Evolutionary conservation across 2,888 invertebrate genomes (phyloP).

Genomic region (Melinaea menophilus): DNA sequence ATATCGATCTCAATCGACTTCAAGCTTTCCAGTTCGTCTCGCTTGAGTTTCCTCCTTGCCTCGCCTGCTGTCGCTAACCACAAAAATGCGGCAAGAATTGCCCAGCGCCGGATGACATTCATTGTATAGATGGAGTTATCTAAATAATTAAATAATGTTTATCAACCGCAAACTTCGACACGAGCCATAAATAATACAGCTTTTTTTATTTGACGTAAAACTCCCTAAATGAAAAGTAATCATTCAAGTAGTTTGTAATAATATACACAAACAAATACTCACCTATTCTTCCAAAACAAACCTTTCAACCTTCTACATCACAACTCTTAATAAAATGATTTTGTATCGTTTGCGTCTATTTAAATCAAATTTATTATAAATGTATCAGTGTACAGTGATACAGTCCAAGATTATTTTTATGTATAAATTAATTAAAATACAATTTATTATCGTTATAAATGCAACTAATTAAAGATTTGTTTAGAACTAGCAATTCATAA

Average conservation of each 20-base stretch:
- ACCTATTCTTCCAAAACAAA: neutral
- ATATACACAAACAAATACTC: neutral
- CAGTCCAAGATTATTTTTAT: neutral
- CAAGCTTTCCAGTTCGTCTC: conserved; percentile 50
- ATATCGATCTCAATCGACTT: conserved; percentile 51
- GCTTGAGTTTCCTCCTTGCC: conserved; percentile 50
- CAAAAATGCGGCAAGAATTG: conserved; percentile 39
- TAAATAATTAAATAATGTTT: conserved; percentile 9
- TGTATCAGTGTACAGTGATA: conserved; percentile 13
- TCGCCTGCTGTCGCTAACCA: conserved; percentile 42
- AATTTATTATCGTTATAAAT: no score
- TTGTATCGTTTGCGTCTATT: conserved; percentile 16
- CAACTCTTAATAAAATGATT: conserved; percentile 21
- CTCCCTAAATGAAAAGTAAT: no score
- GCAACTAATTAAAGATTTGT: no score
- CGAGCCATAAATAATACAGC: neutral
- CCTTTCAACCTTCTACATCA: conserved; percentile 14
- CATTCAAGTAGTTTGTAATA: no score
- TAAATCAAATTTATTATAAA: conserved; percentile 24
- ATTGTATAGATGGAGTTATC: conserved; percentile 35
- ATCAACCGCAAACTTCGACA: conserved; percentile 8
- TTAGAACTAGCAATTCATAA: no score
- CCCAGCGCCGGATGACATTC: conserved; percentile 39
- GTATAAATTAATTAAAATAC: no score
- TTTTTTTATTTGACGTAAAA: no score